Percentiles rank a stretch among this genome's conserved stretches.
Evolutionary conservation across 2,113 vertebrate genomes (phyloP).

Genomic region (Solea senegalensis): DNA sequence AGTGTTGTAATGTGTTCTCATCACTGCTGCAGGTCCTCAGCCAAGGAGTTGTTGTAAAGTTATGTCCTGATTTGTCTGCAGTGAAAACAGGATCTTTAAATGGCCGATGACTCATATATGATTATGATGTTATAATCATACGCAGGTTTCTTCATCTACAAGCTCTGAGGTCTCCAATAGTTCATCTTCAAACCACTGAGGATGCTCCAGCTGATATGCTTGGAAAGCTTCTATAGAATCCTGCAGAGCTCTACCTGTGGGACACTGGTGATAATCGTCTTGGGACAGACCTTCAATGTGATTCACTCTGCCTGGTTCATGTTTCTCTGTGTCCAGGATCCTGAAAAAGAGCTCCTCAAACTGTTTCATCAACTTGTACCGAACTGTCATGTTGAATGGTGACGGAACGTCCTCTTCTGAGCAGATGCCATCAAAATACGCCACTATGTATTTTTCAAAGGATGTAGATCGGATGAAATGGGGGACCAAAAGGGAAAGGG

Average conservation of each 20-base stretch:
- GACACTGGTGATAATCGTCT: slow-evolving; percentile 76
- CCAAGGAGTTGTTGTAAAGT: no score
- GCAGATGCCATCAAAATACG: slow-evolving; percentile 89
- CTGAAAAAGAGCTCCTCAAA: slow-evolving; percentile 93
- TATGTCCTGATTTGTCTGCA: no score
- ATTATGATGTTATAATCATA: background rate
- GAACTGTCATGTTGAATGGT: slow-evolving; percentile 85
- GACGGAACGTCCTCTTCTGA: slow-evolving; percentile 85
- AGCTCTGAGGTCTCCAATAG: slow-evolving; percentile 63
- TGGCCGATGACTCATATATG: no score
- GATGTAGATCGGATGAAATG: slow-evolving; percentile 86
- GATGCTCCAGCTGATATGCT: slow-evolving; percentile 81
- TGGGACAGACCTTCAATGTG: slow-evolving; percentile 81
- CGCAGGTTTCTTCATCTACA: slow-evolving; percentile 40
- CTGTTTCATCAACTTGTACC: slow-evolving; percentile 89
- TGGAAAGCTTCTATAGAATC: slow-evolving; percentile 85
- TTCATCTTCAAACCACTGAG: slow-evolving; percentile 90
- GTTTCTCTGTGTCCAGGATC: slow-evolving; percentile 90
- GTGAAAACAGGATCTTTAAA: no score
- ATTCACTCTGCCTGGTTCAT: slow-evolving; percentile 86
- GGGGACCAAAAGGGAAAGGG: slow-evolving; percentile 88
- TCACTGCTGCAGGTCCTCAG: no score
- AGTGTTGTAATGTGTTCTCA: no score
- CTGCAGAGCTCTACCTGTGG: slow-evolving; percentile 82
- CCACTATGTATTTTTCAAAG: slow-evolving; percentile 90